Evolutionary conservation across 2,888 invertebrate genomes (phyloP).

Genomic region (Charanyca ferruginea): DNA sequence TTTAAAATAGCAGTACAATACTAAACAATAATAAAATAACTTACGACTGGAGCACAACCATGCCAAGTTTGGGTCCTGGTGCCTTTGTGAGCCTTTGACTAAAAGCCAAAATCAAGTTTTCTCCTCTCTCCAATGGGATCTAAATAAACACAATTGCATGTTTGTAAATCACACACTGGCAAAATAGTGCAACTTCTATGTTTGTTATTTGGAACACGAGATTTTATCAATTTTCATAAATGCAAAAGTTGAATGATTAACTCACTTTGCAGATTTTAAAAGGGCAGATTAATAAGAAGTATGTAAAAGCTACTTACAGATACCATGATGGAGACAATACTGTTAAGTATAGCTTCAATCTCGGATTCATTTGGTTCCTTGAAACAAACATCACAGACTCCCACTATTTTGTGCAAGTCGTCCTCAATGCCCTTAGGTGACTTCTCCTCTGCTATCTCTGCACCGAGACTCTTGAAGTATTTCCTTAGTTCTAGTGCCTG

Average conservation of each 20-base stretch:
- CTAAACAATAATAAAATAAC: conserved; percentile 80
- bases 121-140: conserved; percentile 96
- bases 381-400: conserved; percentile 98
- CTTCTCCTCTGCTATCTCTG: conserved; percentile 97
- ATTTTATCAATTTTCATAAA: neutral
- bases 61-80: conserved; percentile 94
- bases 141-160: conserved; percentile 71
- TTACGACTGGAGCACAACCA: conserved; percentile 96
- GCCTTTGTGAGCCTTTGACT: conserved; percentile 98
- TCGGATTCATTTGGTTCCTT: conserved; percentile 96
- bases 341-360: conserved; percentile 98
- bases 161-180: neutral
- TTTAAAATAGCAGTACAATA: too few relatives aligned
- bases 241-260: neutral
- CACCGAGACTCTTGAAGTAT: conserved; percentile 98
- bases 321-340: conserved; percentile 98
- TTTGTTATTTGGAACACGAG: neutral
- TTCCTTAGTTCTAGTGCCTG: conserved; percentile 96
- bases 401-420: conserved; percentile 98
- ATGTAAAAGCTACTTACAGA: conserved; percentile 90
- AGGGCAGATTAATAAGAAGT: neutral
- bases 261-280: neutral
- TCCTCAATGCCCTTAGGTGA: conserved; percentile 97
- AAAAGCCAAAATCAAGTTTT: conserved; percentile 97
- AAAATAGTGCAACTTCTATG: neutral